These are phyloP conservation scores for Lasioglossum lativentre DNA, from an alignment of 2,888 invertebrate species.

Conservation along the genomic window DNA sequence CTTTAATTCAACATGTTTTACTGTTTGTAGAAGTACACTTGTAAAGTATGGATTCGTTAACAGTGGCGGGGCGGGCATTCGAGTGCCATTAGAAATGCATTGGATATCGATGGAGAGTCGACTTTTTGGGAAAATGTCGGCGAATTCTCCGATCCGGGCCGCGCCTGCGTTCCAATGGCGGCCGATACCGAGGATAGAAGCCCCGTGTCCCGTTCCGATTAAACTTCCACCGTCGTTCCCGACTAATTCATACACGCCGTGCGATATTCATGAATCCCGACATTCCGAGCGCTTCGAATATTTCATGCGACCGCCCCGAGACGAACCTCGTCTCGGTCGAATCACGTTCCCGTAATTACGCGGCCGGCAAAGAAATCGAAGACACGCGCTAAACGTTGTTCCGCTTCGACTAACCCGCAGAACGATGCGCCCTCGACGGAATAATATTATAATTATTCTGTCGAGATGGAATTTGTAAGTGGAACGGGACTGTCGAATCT, in stretches of 20 bases:
- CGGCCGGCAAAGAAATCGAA: background rate
- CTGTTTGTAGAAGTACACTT: background rate
- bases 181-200: conserved; percentile 45
- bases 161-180: conserved; percentile 19
- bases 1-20: background rate
- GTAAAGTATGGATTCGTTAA: background rate
- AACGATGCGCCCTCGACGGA: background rate
- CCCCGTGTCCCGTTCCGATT: conserved; percentile 35
- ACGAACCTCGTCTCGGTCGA: background rate
- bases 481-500: background rate
- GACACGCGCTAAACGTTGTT: background rate
- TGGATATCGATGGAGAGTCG: background rate
- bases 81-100: background rate
- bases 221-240: conserved; percentile 36
- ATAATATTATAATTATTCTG: conserved; percentile 10
- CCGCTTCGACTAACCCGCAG: background rate
- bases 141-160: background rate
- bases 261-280: conserved; percentile 41
- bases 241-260: conserved; percentile 37
- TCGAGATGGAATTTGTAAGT: conserved; percentile 2
- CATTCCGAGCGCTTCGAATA: conserved; percentile 38
- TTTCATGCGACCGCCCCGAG: background rate
- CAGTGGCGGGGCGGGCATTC: background rate
- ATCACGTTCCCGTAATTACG: conserved; percentile 18
- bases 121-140: background rate